Evolutionary conservation across 2,113 vertebrate genomes (phyloP), one percentile per base, ranked within the genome.

Genomic region (Nymphicus hollandicus): DNA sequence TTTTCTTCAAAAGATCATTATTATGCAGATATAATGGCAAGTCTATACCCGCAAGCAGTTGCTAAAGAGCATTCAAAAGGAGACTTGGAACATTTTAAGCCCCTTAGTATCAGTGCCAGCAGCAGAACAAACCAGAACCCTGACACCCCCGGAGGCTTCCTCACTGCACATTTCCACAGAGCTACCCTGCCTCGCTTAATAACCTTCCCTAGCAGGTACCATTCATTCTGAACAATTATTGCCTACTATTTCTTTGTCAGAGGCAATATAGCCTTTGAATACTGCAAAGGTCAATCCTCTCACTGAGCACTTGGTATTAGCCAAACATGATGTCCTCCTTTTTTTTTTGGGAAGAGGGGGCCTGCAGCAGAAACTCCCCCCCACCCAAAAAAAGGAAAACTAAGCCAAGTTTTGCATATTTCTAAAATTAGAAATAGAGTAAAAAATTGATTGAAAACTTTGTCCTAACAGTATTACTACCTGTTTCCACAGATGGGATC

Each of bases 181-280:
- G 56, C 24, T 39, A 35, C 43, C n/a, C 86, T 77, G 79, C 63
- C 60, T 58, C 2, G 10, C 28, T 94, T 87, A 64, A 94, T 91
- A 73, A 95, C 49, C 81, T 63, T 71, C 53, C 86, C 74, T 93
- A 78, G 92, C 69, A 97, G 86, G 95, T 94, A 90, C 73, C n/a
- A 52, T 22, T 81, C 60, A 71, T 31, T 73, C 56, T 37, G 22
- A 95, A 64, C 53, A 92, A 88, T 61, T 90, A 88, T 5, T 71
- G 65, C 23, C 72, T 35, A 69, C 60, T 81, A 86, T 53, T 91
- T 64, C 86, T 86, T 71, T 92, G 80, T 88, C 80, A 86, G 37
- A 65, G 41, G 61, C 76, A 81, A 84, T 23, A 61, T 4, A 69
- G 35, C 4, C 69, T 33, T 50, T 64, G 60, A 81, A 52, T 13